These are phyloP conservation scores for Morpho achilles DNA, from an alignment of 2,888 invertebrate genomes.

Conservation along the genomic window DNA sequence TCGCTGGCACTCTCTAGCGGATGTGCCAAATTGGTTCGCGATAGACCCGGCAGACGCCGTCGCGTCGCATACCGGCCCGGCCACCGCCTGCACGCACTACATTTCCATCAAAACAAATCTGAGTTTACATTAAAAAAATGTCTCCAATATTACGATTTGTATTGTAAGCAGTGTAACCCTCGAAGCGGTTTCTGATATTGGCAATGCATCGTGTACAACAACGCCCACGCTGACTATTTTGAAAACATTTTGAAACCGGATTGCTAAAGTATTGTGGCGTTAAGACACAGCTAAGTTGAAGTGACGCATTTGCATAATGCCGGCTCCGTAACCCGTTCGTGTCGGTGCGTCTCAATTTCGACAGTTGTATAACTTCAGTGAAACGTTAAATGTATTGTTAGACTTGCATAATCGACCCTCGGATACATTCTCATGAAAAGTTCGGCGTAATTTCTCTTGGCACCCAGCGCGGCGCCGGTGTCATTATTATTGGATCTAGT, in stretches of 20 bases:
- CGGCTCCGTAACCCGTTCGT: slow-evolving; percentile 54
- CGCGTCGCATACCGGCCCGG: slow-evolving; percentile 69
- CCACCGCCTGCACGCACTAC: slow-evolving; percentile 54
- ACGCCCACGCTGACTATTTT: slow-evolving; percentile 61
- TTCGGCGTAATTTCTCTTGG: slow-evolving; percentile 52
- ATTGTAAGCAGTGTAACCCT: neutral
- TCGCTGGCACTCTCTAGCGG: slow-evolving; percentile 65
- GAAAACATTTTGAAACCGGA: slow-evolving; percentile 72
- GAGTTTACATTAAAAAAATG: neutral
- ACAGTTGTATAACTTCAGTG: slow-evolving; percentile 55
- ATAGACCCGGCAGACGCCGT: slow-evolving; percentile 72
- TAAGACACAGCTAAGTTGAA: slow-evolving; percentile 65
- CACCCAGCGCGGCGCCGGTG: slow-evolving; percentile 49
- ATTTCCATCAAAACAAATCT: slow-evolving; percentile 38
- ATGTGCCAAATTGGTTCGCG: slow-evolving; percentile 76
- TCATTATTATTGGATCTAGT: slow-evolving; percentile 5
- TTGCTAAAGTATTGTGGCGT: slow-evolving; percentile 73
- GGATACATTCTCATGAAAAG: slow-evolving; percentile 29
- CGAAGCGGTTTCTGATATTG: slow-evolving; percentile 38
- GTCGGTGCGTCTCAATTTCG: slow-evolving; percentile 47
- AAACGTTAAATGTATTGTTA: slow-evolving; percentile 41
- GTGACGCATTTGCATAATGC: slow-evolving; percentile 72
- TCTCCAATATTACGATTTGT: neutral
- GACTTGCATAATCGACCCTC: slow-evolving; percentile 38
- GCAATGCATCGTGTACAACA: slow-evolving; percentile 37